Evolutionary conservation across 2,113 vertebrate genomes (phyloP), one percentile per base, ranked within the genome.

Genomic region (Proterorhinus semilunaris): DNA sequence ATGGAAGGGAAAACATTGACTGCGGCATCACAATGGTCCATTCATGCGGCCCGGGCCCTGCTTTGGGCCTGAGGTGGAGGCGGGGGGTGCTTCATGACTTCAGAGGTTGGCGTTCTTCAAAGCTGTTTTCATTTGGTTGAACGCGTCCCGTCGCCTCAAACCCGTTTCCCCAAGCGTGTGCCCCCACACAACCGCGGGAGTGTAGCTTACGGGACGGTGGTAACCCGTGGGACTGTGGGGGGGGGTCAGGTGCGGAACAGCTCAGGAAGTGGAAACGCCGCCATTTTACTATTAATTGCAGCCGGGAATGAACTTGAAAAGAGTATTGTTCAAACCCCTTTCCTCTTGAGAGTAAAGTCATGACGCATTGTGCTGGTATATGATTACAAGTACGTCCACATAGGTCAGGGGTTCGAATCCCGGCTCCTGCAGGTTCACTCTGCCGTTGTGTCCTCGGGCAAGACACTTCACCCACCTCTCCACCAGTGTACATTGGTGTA

Each of bases 1-100:
- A 92, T 92, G 91, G 89, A 93, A 93, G 89, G 91, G 90, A 93
- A 93, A 91, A 92, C 90, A 93, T 92, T 92, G 86, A 64, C 82
- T 76, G 90, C 85, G 80, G 76, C 87, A 89, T 92, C 90, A 93
- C 92, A 93, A 93, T 92, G 90, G 81, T 80, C 91, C 88, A 92
- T 93, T 93, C 91, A 93, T 93, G 78, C 86, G 73, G 83, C 72
- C 8, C 12, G 69, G 86, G 81, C 62, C 78, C 82, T 75, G 80
- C 82, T 81, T 87, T 85, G 65, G 54, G 81, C 76, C 68, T 82
- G 80, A 85, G 68, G 71, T 71, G 54, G 50, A 36, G 27, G 75
- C 64, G 77, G 78, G 62, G 59, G 78, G 79, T 69, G n/a, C 80
- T 78, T 82, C 72, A 42, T 74, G 42, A 61, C 62, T 76, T 76